Percentiles rank a stretch among this genome's conserved stretches.
These are phyloP conservation scores for Corynorhinus townsendii DNA, from an alignment of 2,113 vertebrate species.

Conservation along the genomic window DNA sequence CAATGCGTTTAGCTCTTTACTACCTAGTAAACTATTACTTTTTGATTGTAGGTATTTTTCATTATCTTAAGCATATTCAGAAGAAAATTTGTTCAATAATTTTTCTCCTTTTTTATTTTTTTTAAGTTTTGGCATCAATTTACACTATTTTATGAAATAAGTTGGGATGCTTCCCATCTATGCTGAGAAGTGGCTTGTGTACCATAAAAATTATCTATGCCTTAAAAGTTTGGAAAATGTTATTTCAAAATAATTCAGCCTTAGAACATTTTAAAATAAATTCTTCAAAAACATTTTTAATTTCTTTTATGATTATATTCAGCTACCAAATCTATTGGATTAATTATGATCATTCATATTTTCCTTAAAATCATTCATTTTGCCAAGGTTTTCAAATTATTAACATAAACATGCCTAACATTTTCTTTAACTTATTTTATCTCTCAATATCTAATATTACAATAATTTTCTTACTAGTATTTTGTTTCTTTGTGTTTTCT, in stretches of 20 bases:
- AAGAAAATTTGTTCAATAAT: background rate
- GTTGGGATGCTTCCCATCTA: background rate
- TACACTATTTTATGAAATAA: background rate
- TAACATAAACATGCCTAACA: background rate
- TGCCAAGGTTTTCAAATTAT: background rate
- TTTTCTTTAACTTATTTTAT: background rate
- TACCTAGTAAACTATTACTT: background rate
- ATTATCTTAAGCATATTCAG: background rate
- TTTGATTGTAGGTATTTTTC: conserved; percentile 19
- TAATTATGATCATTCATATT: background rate
- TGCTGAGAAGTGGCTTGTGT: background rate
- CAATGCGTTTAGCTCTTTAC: background rate
- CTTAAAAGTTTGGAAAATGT: background rate
- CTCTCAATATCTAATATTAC: background rate
- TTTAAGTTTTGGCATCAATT: background rate
- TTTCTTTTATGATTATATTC: background rate
- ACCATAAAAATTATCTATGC: background rate
- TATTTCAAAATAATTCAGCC: background rate
- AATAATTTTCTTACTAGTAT: background rate
- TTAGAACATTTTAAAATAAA: background rate
- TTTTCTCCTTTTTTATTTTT: conserved; percentile 2
- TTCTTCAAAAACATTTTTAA: background rate
- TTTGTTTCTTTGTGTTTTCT: background rate
- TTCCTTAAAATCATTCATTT: background rate
- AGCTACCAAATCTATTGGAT: background rate